A percentile compares a stretch with the other conserved stretches of the same genome.
phyloP scores from a whole-genome alignment of 2,797 vertebrate genomes.

The Neosilurus mollespiculum region DNA sequence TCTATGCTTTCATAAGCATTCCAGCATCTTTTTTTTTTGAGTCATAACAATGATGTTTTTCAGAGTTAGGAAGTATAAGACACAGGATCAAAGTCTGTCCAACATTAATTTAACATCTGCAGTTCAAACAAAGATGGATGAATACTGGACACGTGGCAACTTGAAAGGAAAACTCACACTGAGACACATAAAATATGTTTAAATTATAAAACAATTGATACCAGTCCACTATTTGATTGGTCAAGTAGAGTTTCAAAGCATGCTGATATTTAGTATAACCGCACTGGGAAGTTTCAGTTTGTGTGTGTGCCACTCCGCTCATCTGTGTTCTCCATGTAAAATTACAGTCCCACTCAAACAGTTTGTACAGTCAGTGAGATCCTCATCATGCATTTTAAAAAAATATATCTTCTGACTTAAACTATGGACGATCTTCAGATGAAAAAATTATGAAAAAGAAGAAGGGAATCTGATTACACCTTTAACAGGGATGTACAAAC shows the following conservation, averaged over 20 bases:
- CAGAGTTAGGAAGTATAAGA: background rate
- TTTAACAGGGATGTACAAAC: background rate
- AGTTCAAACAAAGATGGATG: background rate
- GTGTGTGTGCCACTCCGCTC: background rate
- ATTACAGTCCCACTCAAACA: background rate
- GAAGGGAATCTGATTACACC: background rate
- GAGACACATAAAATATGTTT: background rate
- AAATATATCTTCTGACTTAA: background rate
- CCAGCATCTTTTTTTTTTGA: background rate
- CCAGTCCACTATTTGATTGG: background rate
- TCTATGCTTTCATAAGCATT: conserved; percentile 29
- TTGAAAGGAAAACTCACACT: background rate
- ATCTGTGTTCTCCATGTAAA: background rate
- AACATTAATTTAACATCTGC: background rate
- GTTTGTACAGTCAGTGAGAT: background rate
- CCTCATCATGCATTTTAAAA: background rate
- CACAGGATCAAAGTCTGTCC: background rate
- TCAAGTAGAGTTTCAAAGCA: background rate
- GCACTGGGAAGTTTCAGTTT: background rate
- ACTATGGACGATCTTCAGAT: background rate
- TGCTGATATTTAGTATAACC: background rate
- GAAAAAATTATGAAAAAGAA: background rate
- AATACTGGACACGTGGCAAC: background rate
- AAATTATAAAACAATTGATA: background rate
- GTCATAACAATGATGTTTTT: conserved; percentile 2